Base-by-base conservation (phyloP, 1,140 invertebrate species). In the Anastrepha obliqua region DNA sequence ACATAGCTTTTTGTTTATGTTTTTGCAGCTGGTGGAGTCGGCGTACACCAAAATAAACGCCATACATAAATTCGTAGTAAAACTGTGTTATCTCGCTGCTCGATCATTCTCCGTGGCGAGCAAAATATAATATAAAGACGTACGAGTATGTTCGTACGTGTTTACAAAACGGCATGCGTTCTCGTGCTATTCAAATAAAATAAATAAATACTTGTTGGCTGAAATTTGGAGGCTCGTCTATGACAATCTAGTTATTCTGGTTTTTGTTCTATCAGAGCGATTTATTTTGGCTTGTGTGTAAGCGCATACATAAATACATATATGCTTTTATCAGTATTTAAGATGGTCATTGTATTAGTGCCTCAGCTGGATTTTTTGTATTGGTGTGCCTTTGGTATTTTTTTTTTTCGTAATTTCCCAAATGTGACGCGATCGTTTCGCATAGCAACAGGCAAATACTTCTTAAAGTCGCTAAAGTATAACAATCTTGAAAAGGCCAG, bases 211-310 rank as follows among this genome's bases (percentile, higher is more conserved):
- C 9, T 51, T 51, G 51, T 81, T 81, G 74, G 74, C 47, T 58
- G 5, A 44, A 62, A n/a, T 58, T 86, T 44, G 85, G 85, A 44
- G 85, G 85, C 85, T 86, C 59, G 85, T 62, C 85, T 86, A 8
- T 59, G 20, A 58, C 20, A 67, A 29, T 67, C 20, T 67, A 11
- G 59, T 9, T 8, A 60, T 86, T 81, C 44, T 47, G 74, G 74
- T 67, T 67, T 13, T 67, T 3, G 29, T 67, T 67, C 65, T 67
- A 67, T 5, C 39, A 29, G 20, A 8, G 2, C 39, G 29, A 15
- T 9, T 67, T 42, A 4, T 67, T 67, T 67, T 9, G 9, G 9
- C 29, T 67, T 67, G 29, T 64, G 17, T 64, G 4, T 20, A 64
- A 2, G 17, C 20, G n/a, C 15, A 62, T 62, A 17, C 17, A 62